Evolutionary conservation across 1,140 invertebrate genomes (phyloP), one percentile per base, ranked within the genome.

Genomic region (Hypsibius dujardini): DNA sequence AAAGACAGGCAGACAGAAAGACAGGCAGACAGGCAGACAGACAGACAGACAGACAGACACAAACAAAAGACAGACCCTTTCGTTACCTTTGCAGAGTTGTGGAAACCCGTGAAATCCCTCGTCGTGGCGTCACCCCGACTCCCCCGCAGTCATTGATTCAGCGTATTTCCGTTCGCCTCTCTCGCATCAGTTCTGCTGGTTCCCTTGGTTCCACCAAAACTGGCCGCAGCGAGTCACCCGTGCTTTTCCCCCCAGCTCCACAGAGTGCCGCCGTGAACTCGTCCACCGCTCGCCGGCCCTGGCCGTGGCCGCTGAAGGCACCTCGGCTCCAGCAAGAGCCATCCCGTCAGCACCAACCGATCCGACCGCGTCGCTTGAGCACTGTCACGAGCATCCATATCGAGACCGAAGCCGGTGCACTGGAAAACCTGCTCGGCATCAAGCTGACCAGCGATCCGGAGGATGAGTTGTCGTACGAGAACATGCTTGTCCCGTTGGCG

Each of bases 391-490:
- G 62, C 42, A 67, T 67, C 62, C 62, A 67, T 42, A 67, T 67
- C 62, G 62, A 67, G 12, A 67, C 62, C 12, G 62, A 67, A 67
- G 62, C 62, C 62, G 62, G 45, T 7, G 62, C 62, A 45, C 62
- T 67, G 62, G 62, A 67, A 42, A 67, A 67, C 45, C 62, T 67
- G 42, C 62, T 67, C 12, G 62, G 62, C 12, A 67, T 67, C 42
- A 67, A 67, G 42, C 42, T 67, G 62, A 15, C 12, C 62, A 15
- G 12, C 3, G 62, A 67, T 42, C 62, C 62, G 12, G 62, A 67
- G 42, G 62, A 67, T 42, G 62, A 67, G 7, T 42, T 67, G 62
- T 67, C 62, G 3, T 67, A 67, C 42, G 62, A 67, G 62, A 12
- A 67, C 42, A 7, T 67, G 62, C 62, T 67, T 12, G 62, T 67